Conservation (phyloP, 2,113 vertebrate genomes). For the Entomyzon cyanotis region DNA sequence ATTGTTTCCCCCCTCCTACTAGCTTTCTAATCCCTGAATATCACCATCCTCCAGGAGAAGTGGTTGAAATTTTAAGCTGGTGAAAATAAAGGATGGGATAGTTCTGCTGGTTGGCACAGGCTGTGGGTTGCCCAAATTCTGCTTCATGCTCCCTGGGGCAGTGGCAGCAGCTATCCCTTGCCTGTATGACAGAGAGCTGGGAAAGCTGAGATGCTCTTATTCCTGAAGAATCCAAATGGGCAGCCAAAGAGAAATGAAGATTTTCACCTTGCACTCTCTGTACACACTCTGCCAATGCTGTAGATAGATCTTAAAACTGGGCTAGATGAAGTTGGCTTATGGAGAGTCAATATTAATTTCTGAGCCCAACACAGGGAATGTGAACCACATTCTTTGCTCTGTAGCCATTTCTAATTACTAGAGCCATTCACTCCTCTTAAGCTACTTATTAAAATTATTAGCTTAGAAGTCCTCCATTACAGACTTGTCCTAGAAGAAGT, state of each 20-base stretch:
- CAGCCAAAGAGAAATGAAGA: neutral
- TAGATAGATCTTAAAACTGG: neutral
- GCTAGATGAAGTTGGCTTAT: neutral
- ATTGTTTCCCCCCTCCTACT: neutral
- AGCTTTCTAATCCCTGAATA: neutral
- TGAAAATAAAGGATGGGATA: neutral
- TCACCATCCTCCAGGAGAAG: neutral
- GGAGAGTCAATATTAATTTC: neutral
- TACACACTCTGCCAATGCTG: neutral
- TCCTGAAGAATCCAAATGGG: neutral
- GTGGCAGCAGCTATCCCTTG: neutral
- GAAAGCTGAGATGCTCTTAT: neutral
- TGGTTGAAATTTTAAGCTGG: neutral
- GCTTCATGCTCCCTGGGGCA: neutral
- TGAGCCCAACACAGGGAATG: neutral
- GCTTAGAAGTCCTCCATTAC: neutral
- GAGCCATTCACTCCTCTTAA: neutral
- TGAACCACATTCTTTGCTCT: accelerated
- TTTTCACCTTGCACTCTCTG: neutral
- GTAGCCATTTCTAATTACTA: neutral
- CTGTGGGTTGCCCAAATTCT: neutral
- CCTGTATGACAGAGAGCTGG: neutral
- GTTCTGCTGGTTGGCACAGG: neutral
- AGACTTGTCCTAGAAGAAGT: neutral
- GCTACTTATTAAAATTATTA: neutral